Conservation (phyloP, 2,888 invertebrate genomes). For the Electrophaes corylata region DNA sequence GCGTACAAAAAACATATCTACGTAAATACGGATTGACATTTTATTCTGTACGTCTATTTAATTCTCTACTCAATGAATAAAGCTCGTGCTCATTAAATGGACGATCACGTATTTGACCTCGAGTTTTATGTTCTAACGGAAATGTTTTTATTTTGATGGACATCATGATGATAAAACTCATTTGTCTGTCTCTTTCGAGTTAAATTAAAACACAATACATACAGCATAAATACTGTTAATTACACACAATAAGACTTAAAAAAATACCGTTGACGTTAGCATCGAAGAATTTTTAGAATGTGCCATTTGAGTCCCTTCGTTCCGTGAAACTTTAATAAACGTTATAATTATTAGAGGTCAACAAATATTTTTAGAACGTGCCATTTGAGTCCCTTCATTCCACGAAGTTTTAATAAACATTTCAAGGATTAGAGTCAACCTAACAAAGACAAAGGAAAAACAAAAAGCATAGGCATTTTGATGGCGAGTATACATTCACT, state of each 20-base stretch:
- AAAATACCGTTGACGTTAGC: neutral
- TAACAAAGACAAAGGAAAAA: constrained; percentile 18
- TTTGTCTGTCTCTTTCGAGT: neutral
- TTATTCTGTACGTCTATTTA: constrained; percentile 1
- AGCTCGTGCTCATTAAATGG: constrained; percentile 43
- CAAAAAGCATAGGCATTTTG: constrained; percentile 13
- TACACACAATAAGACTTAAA: no score
- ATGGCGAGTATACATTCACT: constrained; percentile 20
- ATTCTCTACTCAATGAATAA: constrained; percentile 26
- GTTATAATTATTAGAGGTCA: constrained; percentile 17
- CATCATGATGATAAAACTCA: neutral
- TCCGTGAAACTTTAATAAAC: constrained; percentile 5
- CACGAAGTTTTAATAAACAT: constrained; percentile 4
- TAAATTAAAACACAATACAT: neutral
- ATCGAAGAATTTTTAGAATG: neutral
- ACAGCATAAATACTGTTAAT: no score
- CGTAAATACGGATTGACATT: constrained; percentile 7
- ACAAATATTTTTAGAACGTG: constrained; percentile 6
- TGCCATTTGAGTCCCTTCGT: constrained; percentile 3
- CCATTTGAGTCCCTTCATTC: constrained; percentile 3
- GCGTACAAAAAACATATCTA: constrained; percentile 16
- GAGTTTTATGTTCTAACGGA: constrained; percentile 55
- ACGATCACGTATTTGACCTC: constrained; percentile 55
- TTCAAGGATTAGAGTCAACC: constrained; percentile 19
- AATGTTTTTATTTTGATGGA: constrained; percentile 39